Evolutionary conservation across 2,888 invertebrate genomes (phyloP), one percentile per base, ranked within the genome.

Genomic region (Melieria picta): DNA sequence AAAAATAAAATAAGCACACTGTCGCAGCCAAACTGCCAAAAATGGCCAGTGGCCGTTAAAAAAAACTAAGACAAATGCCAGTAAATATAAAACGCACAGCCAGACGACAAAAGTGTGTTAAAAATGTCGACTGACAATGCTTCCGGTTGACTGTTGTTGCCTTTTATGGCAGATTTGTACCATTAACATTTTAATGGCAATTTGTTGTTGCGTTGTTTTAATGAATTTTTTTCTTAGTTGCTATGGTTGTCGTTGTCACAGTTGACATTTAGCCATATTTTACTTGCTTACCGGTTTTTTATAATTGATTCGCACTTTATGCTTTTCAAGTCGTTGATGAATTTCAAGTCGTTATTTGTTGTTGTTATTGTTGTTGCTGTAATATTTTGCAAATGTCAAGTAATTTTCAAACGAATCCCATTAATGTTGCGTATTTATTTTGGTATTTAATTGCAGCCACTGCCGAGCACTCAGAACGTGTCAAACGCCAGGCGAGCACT

Each of bases 401-500:
- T 30, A 30, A 30, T 3, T 30, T 30, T 30, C 30, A 30, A 3
- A 30, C 30, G 3, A 30, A 30, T 30, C 30, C 9, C 10, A 58
- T 16, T n/a, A 57, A 56, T 52, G 58, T 58, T 65, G 9, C 43
- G 3, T 48, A 9, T 60, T 56, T 69, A 65, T 47, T 43, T 68
- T 47, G 58, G 52, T 30, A 46, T 43, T 57, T 66, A 7, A 55
- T 70, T 75, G 46, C 55, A 87, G 87, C 86, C 83, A 88, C 87
- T 81, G 87, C 88, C 80, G 85, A 84, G 77, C 87, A 80, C 30
- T 70, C 76, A 72, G 84, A 88, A 80, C 90, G 93, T 83, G 90
- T 90, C 82, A 90, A 90, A 87, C 89, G 92, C 82, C 93, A 93
- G 85, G 91, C 92, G 58, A 91, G 92, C 75, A 92, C 93, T 74